Evolutionary conservation across 2,888 invertebrate species (phyloP).

Genomic region (Cataglyphis rosenhaueri): DNA sequence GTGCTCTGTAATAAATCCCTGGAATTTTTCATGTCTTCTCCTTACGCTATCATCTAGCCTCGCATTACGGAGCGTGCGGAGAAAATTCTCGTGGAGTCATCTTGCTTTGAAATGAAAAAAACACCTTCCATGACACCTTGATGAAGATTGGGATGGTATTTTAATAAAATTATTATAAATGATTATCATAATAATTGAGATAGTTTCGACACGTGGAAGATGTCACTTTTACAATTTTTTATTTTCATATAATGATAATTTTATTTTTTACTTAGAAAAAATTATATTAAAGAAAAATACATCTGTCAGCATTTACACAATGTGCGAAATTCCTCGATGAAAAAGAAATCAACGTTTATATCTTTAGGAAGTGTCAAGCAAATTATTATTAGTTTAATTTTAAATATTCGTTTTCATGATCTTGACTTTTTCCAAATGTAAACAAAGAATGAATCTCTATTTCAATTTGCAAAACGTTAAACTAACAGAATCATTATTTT

Average conservation of each 20-base stretch:
- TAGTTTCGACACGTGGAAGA: no score
- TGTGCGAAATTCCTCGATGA: neutral
- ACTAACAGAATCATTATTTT: neutral
- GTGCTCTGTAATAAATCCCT: slow-evolving; percentile 71
- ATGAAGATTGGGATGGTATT: neutral
- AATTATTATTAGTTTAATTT: neutral
- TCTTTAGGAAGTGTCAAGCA: neutral
- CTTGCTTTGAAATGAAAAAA: slow-evolving; percentile 29
- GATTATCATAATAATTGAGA: neutral
- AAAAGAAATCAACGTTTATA: neutral
- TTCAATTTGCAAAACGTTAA: neutral
- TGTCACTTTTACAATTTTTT: neutral
- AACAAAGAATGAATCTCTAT: neutral
- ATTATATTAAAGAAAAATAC: neutral
- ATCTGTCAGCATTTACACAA: neutral
- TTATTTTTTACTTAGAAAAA: neutral
- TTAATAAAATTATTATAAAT: neutral
- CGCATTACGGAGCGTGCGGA: slow-evolving; percentile 52
- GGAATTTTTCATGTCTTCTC: slow-evolving; percentile 69
- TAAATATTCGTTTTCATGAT: neutral
- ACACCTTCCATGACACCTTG: neutral
- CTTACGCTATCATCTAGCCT: slow-evolving; percentile 43
- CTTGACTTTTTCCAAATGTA: neutral
- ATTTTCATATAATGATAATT: no score
- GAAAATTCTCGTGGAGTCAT: slow-evolving; percentile 21